These are phyloP conservation scores for Aelia acuminata DNA, from an alignment of 2,888 invertebrate genomes.

Conservation along the genomic window DNA sequence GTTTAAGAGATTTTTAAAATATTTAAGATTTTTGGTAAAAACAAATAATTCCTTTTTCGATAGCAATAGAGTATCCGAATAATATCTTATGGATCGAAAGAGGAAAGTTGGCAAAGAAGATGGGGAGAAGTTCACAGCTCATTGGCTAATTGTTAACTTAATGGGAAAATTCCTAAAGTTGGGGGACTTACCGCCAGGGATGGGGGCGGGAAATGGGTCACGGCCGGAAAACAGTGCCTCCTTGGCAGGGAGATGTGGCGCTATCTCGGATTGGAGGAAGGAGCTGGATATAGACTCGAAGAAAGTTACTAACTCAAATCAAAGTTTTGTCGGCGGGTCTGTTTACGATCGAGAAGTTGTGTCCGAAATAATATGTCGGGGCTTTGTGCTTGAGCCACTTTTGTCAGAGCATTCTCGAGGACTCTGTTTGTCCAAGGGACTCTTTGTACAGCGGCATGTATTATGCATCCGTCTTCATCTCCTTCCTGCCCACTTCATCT, in stretches of 20 bases:
- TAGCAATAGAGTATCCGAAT: background rate
- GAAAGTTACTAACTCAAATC: conserved; percentile 29
- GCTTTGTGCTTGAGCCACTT: background rate
- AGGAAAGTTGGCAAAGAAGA: background rate
- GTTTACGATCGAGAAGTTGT: conserved; percentile 29
- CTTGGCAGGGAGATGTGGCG: background rate
- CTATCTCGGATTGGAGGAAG: background rate
- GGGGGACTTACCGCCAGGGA: background rate
- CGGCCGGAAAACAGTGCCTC: background rate
- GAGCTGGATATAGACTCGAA: conserved; percentile 7
- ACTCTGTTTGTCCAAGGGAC: conserved; percentile 7
- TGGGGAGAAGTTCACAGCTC: background rate
- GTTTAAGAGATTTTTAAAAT: too few relatives aligned
- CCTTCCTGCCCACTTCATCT: background rate
- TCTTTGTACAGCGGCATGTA: background rate
- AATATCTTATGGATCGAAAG: background rate
- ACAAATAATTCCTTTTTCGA: background rate
- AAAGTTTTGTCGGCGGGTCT: background rate
- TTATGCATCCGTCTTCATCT: conserved; percentile 33
- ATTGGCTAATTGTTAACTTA: conserved; percentile 30
- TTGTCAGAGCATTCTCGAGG: background rate
- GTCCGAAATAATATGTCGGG: background rate
- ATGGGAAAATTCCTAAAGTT: background rate
- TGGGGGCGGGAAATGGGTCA: background rate
- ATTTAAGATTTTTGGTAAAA: too few relatives aligned